Percentiles rank a stretch among this genome's conserved stretches.
Evolutionary conservation across 1,140 invertebrate species (phyloP).

Genomic region (Pomacea maculata): DNA sequence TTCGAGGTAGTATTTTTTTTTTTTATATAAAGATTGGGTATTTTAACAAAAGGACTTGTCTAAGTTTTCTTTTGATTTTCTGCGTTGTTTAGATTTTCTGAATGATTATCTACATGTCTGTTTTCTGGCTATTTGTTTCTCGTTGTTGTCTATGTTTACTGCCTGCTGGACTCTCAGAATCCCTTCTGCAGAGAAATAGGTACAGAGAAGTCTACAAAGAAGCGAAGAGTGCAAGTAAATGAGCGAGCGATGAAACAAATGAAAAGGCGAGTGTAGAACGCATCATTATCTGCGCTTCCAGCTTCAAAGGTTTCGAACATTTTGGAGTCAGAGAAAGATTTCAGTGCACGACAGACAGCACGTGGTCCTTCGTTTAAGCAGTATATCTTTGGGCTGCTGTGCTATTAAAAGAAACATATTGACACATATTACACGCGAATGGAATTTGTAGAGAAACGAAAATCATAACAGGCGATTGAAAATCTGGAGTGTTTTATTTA

Average conservation of each 20-base stretch:
- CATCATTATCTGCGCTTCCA: too few species aligned
- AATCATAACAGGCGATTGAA: background rate
- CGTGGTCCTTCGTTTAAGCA: too few species aligned
- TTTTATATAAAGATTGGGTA: too few species aligned
- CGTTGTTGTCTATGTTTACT: background rate
- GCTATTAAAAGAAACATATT: too few species aligned
- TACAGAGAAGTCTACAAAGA: background rate
- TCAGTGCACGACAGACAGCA: too few species aligned
- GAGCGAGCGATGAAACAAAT: background rate
- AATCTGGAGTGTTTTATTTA: background rate
- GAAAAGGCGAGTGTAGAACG: background rate
- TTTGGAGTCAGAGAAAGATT: too few species aligned
- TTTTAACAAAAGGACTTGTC: too few species aligned
- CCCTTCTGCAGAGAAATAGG: background rate
- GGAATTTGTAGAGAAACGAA: background rate
- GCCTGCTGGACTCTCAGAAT: background rate
- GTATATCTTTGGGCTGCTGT: too few species aligned
- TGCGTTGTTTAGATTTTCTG: background rate
- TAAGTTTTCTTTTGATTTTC: background rate
- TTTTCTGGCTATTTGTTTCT: background rate
- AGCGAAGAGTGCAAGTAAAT: background rate
- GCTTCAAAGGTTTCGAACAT: too few species aligned
- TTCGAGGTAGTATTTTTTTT: too few species aligned
- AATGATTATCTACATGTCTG: background rate
- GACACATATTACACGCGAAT: background rate